phyloP scores from a whole-genome alignment of 2,797 vertebrate genomes.

The Bufotes viridis region DNA sequence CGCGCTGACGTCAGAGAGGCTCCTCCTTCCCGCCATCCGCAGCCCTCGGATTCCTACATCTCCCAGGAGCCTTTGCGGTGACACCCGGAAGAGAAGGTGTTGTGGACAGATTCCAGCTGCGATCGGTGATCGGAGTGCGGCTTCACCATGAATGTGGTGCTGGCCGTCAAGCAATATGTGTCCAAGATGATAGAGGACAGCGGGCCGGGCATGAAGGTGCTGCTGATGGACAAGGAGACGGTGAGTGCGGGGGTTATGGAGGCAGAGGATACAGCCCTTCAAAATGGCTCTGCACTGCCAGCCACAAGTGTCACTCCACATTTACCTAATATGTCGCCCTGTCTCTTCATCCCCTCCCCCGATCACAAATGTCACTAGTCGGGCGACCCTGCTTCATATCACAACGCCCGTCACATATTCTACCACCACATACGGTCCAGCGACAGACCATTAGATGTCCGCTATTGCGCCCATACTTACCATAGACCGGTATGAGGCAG shows the following conservation, averaged over 20 bases:
- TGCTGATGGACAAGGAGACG: constrained; percentile 96
- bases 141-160: constrained; percentile 88
- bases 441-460: too few species aligned
- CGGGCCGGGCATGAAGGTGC: constrained; percentile 94
- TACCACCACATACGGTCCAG: too few species aligned
- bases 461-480: too few species aligned
- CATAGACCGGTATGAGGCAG: too few species aligned
- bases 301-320: not conserved
- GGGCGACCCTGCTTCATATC: not conserved
- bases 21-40: too few species aligned
- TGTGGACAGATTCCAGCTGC: constrained; percentile 28
- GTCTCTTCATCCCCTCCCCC: too few species aligned
- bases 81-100: constrained; percentile 64
- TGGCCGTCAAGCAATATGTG: constrained; percentile 94
- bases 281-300: not conserved
- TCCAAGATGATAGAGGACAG: constrained; percentile 96
- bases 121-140: not conserved
- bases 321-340: too few species aligned
- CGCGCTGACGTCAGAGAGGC: not conserved
- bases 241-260: constrained; percentile 72
- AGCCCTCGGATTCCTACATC: constrained; percentile 63
- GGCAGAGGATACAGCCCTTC: not conserved
- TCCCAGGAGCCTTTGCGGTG: constrained; percentile 49
- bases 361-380: not conserved
- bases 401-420: too few species aligned